phyloP scores from a whole-genome alignment of 2,888 invertebrate genomes.

The Drosophila maculinotata region DNA sequence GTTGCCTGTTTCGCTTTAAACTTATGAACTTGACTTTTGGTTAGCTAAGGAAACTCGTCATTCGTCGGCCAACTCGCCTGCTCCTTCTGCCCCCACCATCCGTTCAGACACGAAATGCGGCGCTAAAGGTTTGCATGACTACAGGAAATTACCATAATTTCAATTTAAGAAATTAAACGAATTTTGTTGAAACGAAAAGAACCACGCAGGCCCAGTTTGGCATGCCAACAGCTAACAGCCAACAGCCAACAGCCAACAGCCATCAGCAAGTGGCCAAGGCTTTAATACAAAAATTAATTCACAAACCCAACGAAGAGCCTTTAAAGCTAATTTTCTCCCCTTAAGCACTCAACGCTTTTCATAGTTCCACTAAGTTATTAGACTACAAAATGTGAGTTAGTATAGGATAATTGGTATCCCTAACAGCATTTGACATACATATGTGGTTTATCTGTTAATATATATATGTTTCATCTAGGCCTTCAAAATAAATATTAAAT shows the following conservation, averaged over 20 bases:
- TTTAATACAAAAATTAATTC: slow-evolving; percentile 54
- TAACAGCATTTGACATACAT: too few species aligned
- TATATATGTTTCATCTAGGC: too few species aligned
- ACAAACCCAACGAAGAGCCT: slow-evolving; percentile 18
- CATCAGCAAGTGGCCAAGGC: slow-evolving; percentile 40
- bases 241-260: slow-evolving; percentile 10
- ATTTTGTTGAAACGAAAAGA: slow-evolving; percentile 61
- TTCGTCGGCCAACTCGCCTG: background rate
- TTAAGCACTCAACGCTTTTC: background rate
- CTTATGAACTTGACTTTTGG: slow-evolving; percentile 78
- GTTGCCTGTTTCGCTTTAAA: slow-evolving; percentile 51
- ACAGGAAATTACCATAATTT: slow-evolving; percentile 82
- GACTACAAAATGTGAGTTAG: too few species aligned
- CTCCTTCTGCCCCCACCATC: background rate
- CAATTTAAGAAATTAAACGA: slow-evolving; percentile 82
- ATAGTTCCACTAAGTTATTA: background rate
- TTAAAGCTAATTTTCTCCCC: slow-evolving; percentile 5
- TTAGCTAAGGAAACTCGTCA: slow-evolving; percentile 40
- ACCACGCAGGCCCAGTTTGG: slow-evolving; percentile 31
- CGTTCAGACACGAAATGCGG: slow-evolving; percentile 65
- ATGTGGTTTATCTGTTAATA: too few species aligned
- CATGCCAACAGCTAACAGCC: slow-evolving; percentile 34
- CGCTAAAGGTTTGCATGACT: slow-evolving; percentile 77
- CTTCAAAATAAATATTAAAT: too few species aligned
- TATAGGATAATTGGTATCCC: too few species aligned